phyloP scores from a whole-genome alignment of 2,797 vertebrate species.

The Apogon talboti region DNA sequence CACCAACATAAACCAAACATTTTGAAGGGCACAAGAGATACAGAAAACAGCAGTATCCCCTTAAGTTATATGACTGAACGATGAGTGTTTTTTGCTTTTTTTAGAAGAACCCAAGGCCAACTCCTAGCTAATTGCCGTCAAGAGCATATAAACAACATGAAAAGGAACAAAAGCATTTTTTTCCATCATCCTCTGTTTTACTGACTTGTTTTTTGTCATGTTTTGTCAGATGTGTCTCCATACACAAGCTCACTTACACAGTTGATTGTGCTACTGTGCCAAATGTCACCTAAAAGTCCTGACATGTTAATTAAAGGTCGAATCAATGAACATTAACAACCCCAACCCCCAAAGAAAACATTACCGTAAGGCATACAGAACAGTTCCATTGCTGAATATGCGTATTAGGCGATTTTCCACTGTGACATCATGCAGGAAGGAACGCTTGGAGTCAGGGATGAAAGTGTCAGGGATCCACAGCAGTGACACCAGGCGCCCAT shows the following conservation, averaged over 20 bases:
- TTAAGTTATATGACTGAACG: constrained; percentile 36
- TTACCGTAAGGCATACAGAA: constrained; percentile 91
- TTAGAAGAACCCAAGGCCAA: constrained; percentile 12
- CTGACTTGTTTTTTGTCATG: background rate
- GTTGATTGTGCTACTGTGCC: no score
- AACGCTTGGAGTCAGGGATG: constrained; percentile 93
- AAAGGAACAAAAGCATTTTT: no score
- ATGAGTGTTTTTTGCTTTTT: constrained; percentile 32
- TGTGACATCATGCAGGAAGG: constrained; percentile 93
- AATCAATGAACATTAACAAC: constrained; percentile 8
- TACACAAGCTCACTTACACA: background rate
- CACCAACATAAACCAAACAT: constrained; percentile 19
- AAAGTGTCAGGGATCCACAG: constrained; percentile 95
- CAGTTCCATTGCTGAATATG: constrained; percentile 93
- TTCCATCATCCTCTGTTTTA: background rate
- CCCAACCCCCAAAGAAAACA: background rate
- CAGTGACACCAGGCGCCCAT: constrained; percentile 91
- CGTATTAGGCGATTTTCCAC: constrained; percentile 95
- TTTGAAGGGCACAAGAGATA: constrained; percentile 10
- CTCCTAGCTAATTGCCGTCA: constrained; percentile 8
- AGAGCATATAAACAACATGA: constrained; percentile 10
- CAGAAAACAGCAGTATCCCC: constrained; percentile 5
- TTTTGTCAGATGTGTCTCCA: background rate
- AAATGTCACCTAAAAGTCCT: background rate
- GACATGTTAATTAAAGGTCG: constrained; percentile 27